Conservation (phyloP, 2,113 vertebrate species). For the Syrrhaptes paradoxus region DNA sequence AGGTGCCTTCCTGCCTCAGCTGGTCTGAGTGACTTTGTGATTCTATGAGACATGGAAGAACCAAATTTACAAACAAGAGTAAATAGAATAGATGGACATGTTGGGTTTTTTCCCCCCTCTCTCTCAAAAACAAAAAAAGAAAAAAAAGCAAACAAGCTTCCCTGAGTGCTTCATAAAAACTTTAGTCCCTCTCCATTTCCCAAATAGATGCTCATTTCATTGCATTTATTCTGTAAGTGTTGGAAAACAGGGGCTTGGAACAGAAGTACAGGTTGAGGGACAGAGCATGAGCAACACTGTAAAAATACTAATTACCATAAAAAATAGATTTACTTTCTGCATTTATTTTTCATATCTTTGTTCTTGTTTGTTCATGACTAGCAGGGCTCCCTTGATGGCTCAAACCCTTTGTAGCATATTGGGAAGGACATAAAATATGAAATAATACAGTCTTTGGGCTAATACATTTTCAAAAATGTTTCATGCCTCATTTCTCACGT, state of each 20-base stretch:
- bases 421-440: conserved; percentile 71
- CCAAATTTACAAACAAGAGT: background rate
- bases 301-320: background rate
- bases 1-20: background rate
- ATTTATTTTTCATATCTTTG: conserved; percentile 61
- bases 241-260: background rate
- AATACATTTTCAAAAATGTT: conserved; percentile 77
- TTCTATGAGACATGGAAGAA: background rate
- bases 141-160: background rate
- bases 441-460: conserved; percentile 69
- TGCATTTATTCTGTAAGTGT: background rate
- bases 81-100: background rate
- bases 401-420: conserved; percentile 64
- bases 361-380: conserved; percentile 61
- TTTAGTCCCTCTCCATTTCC: background rate
- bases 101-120: background rate
- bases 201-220: background rate
- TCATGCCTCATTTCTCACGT: conserved; percentile 78
- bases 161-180: background rate
- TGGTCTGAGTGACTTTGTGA: background rate
- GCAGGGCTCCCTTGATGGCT: conserved; percentile 46
- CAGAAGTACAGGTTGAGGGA: background rate
- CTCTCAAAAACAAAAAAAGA: background rate
- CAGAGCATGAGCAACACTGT: background rate
- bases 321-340: conserved; percentile 26